A percentile compares a stretch with the other conserved stretches of the same genome.
Conservation (phyloP, 1,140 invertebrate genomes). For the Paracyclopina nana region DNA sequence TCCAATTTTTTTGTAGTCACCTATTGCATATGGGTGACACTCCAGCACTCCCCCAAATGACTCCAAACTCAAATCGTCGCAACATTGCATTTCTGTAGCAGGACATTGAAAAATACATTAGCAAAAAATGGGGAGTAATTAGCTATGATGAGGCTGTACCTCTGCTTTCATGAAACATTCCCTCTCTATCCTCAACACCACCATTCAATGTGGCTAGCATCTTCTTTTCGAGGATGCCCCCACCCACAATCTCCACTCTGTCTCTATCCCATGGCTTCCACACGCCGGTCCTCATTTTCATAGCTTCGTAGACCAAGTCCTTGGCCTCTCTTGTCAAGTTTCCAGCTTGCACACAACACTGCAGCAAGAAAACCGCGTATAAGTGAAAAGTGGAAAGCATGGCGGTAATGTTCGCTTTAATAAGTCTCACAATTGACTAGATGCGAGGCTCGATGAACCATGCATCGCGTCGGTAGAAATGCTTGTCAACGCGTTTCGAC, state of each 20-base stretch:
- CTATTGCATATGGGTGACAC: not conserved
- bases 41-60: not conserved
- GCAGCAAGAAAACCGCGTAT: too few species aligned
- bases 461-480: too few species aligned
- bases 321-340: not conserved
- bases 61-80: not conserved
- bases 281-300: not conserved
- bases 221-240: not conserved
- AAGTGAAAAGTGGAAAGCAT: too few species aligned
- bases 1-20: not conserved
- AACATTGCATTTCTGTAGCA: conserved; percentile 1
- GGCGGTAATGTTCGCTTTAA: too few species aligned
- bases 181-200: too few species aligned
- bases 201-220: too few species aligned
- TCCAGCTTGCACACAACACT: too few species aligned
- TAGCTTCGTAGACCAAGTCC: not conserved
- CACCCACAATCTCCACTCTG: not conserved
- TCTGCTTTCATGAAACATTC: too few species aligned
- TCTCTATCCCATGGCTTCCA: not conserved
- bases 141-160: too few species aligned
- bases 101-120: not conserved
- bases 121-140: not conserved
- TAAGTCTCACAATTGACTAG: too few species aligned
- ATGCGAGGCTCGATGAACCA: too few species aligned
- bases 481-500: too few species aligned